Conservation (phyloP, 64 coral and sea anemone genomes). For the Hydrozoanthus tunicans region DNA sequence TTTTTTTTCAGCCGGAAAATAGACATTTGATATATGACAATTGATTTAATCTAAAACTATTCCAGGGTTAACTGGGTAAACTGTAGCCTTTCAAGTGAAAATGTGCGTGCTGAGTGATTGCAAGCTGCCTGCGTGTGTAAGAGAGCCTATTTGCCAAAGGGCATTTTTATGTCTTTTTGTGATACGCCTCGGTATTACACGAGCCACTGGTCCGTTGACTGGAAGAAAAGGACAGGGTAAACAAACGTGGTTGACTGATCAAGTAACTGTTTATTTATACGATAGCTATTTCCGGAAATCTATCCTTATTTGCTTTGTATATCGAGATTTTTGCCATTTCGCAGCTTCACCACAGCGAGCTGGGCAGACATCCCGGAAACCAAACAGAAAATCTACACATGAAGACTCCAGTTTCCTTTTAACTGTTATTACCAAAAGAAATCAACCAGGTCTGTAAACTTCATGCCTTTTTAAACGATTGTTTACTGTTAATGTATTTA, state of each 20-base stretch:
- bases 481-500: slow-evolving; percentile 25
- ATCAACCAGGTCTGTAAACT: slow-evolving; percentile 9
- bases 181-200: background rate
- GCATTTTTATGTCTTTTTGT: background rate
- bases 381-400: background rate
- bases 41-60: slow-evolving; percentile 8
- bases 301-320: slow-evolving; percentile 42
- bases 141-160: slow-evolving; percentile 9
- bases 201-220: background rate
- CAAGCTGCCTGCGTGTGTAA: background rate
- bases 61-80: slow-evolving; percentile 12
- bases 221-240: too few species aligned
- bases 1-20: background rate
- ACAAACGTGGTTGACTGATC: background rate
- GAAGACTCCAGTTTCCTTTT: background rate
- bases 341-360: background rate
- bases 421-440: background rate
- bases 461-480: background rate
- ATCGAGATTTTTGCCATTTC: slow-evolving; percentile 20
- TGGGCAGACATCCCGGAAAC: background rate
- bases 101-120: background rate
- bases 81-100: background rate
- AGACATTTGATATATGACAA: slow-evolving; percentile 23
- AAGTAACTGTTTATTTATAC: slow-evolving; percentile 33
- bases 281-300: slow-evolving; percentile 46